phyloP scores from a whole-genome alignment of 2,113 vertebrate species.

The Platysternon megacephalum region DNA sequence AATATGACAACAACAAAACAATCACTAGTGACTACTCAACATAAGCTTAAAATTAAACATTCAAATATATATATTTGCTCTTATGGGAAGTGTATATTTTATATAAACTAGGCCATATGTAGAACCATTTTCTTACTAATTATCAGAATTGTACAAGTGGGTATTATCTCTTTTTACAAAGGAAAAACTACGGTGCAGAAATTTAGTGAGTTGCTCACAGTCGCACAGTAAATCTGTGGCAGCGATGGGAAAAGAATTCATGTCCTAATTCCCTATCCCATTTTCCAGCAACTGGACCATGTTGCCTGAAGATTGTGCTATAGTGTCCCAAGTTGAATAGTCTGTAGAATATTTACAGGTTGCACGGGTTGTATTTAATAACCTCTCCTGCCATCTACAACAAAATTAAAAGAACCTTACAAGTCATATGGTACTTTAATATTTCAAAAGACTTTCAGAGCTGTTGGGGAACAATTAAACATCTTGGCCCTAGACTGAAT shows the following conservation, averaged over 20 bases:
- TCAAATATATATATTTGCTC: not conserved
- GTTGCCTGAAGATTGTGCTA: not conserved
- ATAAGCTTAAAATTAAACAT: not conserved
- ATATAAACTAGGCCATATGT: not conserved
- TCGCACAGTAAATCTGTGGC: not conserved
- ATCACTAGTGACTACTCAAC: not conserved
- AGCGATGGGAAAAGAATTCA: not conserved
- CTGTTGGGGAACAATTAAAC: not conserved
- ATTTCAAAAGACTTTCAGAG: not conserved
- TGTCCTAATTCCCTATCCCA: not conserved
- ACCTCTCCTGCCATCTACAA: not conserved
- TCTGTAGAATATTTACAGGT: not conserved
- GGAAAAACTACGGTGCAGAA: not conserved
- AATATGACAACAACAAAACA: not conserved
- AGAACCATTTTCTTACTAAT: not conserved
- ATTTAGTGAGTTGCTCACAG: not conserved
- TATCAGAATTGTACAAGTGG: not conserved
- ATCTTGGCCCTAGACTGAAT: not conserved
- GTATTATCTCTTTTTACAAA: not conserved
- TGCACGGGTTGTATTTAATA: not conserved
- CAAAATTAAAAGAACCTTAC: not conserved
- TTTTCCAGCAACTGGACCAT: not conserved
- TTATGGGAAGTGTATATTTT: not conserved
- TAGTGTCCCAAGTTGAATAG: not conserved
- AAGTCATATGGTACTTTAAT: not conserved